A percentile compares a stretch with the other conserved stretches of the same genome.
Evolutionary conservation across 2,797 vertebrate genomes (phyloP).

Genomic region (Scleropages formosus): DNA sequence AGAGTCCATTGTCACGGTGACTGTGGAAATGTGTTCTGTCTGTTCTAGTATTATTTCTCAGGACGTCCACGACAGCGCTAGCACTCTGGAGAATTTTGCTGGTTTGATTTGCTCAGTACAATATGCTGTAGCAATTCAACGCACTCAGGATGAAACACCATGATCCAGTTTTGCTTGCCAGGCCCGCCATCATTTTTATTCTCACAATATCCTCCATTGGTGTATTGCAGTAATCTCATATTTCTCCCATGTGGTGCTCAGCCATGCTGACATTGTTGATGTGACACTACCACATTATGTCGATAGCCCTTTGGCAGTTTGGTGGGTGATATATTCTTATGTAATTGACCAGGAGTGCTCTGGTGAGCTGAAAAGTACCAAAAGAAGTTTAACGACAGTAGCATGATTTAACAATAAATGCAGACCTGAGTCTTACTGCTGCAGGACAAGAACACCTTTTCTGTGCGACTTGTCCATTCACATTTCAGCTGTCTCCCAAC

Average conservation of each 20-base stretch:
- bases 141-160: background rate
- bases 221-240: background rate
- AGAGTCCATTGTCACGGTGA: too few species aligned
- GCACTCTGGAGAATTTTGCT: background rate
- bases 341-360: too few species aligned
- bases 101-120: background rate
- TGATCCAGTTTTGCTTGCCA: background rate
- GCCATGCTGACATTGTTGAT: background rate
- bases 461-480: too few species aligned
- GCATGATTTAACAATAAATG: too few species aligned
- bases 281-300: background rate
- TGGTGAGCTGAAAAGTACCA: too few species aligned
- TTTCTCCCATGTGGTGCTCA: background rate
- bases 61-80: background rate
- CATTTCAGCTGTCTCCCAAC: too few species aligned
- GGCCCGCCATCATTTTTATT: background rate
- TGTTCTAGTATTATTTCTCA: too few species aligned
- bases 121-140: background rate
- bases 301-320: background rate
- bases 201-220: background rate
- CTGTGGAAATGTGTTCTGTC: too few species aligned
- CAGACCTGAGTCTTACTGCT: too few species aligned
- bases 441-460: too few species aligned
- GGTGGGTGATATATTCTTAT: background rate
- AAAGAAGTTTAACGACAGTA: too few species aligned